phyloP scores from a whole-genome alignment of 2,113 vertebrate genomes.

The Aspidoscelis tigris region DNA sequence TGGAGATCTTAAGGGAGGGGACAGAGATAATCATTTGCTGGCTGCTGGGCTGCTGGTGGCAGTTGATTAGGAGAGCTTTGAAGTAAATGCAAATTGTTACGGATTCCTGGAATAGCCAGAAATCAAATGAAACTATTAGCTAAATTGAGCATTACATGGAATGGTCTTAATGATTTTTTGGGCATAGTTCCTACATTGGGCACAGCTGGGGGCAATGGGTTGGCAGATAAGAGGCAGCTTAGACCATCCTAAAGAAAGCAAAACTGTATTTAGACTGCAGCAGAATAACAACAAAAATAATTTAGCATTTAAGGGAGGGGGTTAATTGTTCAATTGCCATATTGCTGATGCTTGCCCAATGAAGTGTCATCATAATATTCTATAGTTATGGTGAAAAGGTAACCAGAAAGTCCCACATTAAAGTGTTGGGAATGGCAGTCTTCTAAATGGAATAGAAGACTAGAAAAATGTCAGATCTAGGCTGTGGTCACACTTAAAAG shows the following conservation, averaged over 20 bases:
- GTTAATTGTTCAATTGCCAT: background rate
- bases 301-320: background rate
- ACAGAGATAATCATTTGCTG: conserved; percentile 49
- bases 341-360: background rate
- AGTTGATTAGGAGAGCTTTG: conserved; percentile 44
- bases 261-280: background rate
- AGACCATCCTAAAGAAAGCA: background rate
- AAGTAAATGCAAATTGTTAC: conserved; percentile 29
- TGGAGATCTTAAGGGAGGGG: conserved; percentile 12
- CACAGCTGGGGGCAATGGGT: background rate
- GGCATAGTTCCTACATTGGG: background rate
- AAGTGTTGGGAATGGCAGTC: conserved; percentile 16
- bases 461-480: background rate
- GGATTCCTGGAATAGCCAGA: background rate
- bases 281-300: background rate
- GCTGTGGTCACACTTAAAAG: no score
- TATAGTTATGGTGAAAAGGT: background rate
- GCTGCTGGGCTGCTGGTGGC: conserved; percentile 32
- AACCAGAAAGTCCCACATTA: conserved; percentile 8
- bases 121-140: conserved; percentile 4
- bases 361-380: background rate
- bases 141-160: background rate
- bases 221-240: background rate
- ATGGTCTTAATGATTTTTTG: background rate
- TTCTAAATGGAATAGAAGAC: background rate